phyloP scores from a whole-genome alignment of 2,888 invertebrate genomes.

The Alloscopus bannaensis region DNA sequence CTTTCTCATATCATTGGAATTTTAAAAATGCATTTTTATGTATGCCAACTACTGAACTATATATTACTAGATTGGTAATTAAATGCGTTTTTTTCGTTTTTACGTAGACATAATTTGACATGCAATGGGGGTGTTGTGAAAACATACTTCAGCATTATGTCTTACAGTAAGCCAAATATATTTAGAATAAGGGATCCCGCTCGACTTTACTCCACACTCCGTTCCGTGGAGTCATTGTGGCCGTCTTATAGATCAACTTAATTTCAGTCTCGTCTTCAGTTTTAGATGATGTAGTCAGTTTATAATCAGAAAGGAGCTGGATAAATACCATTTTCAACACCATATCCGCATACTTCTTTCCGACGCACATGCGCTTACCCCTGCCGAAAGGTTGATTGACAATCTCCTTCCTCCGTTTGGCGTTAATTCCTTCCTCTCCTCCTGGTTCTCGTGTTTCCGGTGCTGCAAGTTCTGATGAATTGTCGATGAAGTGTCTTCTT shows the following conservation, averaged over 20 bases:
- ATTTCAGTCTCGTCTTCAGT: constrained; percentile 35
- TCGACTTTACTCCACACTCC: constrained; percentile 37
- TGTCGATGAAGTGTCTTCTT: constrained; percentile 44
- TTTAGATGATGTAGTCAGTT: constrained; percentile 21
- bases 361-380: constrained; percentile 63
- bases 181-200: constrained; percentile 25
- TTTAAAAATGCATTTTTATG: too few species aligned
- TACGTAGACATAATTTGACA: too few species aligned
- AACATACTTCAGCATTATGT: too few species aligned
- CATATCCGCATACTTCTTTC: constrained; percentile 49
- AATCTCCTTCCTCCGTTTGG: background rate
- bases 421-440: background rate
- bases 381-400: constrained; percentile 63
- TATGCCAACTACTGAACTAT: too few species aligned
- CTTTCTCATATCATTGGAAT: too few species aligned
- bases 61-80: too few species aligned
- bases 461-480: too few species aligned
- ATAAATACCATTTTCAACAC: constrained; percentile 48
- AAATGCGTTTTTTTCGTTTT: too few species aligned
- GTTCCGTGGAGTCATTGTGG: constrained; percentile 65
- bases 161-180: too few species aligned
- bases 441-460: too few species aligned
- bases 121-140: too few species aligned
- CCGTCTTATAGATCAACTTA: constrained; percentile 59
- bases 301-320: constrained; percentile 30